Percentiles rank a stretch among this genome's conserved stretches.
Evolutionary conservation across 2,797 vertebrate genomes (phyloP).

Genomic region (Xenentodon cancila): DNA sequence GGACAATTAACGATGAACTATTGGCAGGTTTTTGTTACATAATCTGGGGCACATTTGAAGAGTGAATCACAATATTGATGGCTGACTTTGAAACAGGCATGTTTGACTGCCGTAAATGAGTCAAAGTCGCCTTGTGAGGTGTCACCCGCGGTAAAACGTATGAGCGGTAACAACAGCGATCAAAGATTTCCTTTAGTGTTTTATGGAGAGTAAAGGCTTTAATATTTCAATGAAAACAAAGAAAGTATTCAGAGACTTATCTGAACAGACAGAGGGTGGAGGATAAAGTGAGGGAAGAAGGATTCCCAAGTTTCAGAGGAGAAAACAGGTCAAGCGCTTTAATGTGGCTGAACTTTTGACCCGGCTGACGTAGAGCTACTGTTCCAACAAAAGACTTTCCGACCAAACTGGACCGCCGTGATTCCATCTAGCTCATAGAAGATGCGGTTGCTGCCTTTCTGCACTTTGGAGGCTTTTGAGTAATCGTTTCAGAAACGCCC

Average conservation of each 20-base stretch:
- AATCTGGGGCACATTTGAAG: background rate
- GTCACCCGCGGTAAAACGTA: too few species aligned
- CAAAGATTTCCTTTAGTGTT: too few species aligned
- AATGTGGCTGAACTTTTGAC: constrained; percentile 89
- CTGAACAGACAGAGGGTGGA: constrained; percentile 52
- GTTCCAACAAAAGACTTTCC: constrained; percentile 78
- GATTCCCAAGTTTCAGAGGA: constrained; percentile 66
- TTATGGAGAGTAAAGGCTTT: too few species aligned
- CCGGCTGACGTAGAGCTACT: constrained; percentile 83
- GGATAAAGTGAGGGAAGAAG: constrained; percentile 61
- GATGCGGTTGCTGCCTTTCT: background rate
- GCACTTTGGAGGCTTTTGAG: too few species aligned
- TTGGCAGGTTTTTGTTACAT: background rate
- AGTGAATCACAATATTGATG: too few species aligned
- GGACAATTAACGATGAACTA: background rate
- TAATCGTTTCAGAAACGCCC: background rate
- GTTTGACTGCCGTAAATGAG: too few species aligned
- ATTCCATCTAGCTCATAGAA: background rate
- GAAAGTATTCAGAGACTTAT: constrained; percentile 43
- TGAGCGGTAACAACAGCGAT: too few species aligned
- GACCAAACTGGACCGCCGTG: constrained; percentile 30
- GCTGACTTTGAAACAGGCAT: too few species aligned
- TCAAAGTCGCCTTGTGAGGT: too few species aligned
- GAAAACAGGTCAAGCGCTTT: constrained; percentile 86
- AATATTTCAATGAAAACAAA: background rate